Conservation (phyloP, 2,888 invertebrate genomes). For the Shargacucullia verbasci region DNA sequence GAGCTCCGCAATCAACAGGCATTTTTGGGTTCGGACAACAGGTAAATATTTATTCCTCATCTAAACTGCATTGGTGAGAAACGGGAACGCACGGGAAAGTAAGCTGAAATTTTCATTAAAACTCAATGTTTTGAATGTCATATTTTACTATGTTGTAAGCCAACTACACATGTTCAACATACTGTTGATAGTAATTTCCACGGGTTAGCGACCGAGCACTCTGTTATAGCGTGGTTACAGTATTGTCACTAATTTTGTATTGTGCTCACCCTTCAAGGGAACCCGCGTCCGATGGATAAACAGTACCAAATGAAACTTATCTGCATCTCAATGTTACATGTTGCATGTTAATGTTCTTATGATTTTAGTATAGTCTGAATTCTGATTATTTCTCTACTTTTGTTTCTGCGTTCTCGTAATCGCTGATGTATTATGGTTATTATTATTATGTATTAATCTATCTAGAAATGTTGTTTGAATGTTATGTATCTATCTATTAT, state of each 20-base stretch:
- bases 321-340: constrained; percentile 7
- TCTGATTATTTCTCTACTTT: constrained; percentile 23
- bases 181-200: neutral
- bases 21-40: constrained; percentile 82
- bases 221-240: constrained; percentile 1
- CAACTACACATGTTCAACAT: neutral
- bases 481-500: too few species aligned
- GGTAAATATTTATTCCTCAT: constrained; percentile 59
- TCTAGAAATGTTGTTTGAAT: too few species aligned
- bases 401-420: constrained; percentile 33
- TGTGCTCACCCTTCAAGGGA: neutral
- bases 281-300: constrained; percentile 1
- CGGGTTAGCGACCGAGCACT: neutral
- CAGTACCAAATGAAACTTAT: constrained; percentile 9
- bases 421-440: constrained; percentile 5
- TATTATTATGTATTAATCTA: too few species aligned
- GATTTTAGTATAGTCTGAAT: constrained; percentile 4
- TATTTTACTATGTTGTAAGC: neutral
- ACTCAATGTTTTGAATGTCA: constrained; percentile 1
- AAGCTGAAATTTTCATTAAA: constrained; percentile 3
- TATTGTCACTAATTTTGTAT: neutral
- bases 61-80: constrained; percentile 7
- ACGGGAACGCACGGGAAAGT: constrained; percentile 15
- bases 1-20: constrained; percentile 60
- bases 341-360: constrained; percentile 19